Conservation (phyloP, 2,797 vertebrate species). For the Rhinophrynus dorsalis region DNA sequence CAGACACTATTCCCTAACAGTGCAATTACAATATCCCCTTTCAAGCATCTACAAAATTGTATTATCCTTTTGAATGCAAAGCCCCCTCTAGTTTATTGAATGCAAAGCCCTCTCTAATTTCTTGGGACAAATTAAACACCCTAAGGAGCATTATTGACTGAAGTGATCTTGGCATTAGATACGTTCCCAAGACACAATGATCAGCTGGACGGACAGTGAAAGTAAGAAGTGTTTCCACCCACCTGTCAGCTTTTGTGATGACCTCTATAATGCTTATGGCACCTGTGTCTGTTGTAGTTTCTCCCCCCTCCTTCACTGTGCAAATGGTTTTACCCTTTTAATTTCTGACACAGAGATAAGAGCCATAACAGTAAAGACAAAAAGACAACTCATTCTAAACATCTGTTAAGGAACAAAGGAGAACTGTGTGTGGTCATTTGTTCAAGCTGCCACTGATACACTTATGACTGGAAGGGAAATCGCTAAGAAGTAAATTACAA, state of each 20-base stretch:
- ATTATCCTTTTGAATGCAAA: constrained; percentile 33
- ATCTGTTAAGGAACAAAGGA: constrained; percentile 23
- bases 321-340: constrained; percentile 26
- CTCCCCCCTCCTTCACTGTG: neutral
- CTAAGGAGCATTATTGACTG: neutral
- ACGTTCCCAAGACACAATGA: constrained; percentile 15
- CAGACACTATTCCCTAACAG: neutral
- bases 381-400: constrained; percentile 7
- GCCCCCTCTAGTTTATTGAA: constrained; percentile 39
- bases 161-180: neutral
- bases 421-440: constrained; percentile 18
- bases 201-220: constrained; percentile 28
- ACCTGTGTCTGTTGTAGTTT: constrained; percentile 20
- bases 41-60: constrained; percentile 18
- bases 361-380: neutral
- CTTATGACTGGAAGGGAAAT: constrained; percentile 29
- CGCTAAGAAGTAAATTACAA: neutral
- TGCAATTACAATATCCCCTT: constrained; percentile 40
- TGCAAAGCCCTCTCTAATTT: constrained; percentile 36
- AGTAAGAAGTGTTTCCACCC: constrained; percentile 14
- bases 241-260: constrained; percentile 20
- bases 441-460: constrained; percentile 15
- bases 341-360: constrained; percentile 46
- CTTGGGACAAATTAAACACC: constrained; percentile 18
- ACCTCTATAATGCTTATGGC: constrained; percentile 1